Percentiles rank a stretch among this genome's conserved stretches.
These are phyloP conservation scores for Siphamia tubifer DNA, from an alignment of 2,113 vertebrate species.

Conservation along the genomic window DNA sequence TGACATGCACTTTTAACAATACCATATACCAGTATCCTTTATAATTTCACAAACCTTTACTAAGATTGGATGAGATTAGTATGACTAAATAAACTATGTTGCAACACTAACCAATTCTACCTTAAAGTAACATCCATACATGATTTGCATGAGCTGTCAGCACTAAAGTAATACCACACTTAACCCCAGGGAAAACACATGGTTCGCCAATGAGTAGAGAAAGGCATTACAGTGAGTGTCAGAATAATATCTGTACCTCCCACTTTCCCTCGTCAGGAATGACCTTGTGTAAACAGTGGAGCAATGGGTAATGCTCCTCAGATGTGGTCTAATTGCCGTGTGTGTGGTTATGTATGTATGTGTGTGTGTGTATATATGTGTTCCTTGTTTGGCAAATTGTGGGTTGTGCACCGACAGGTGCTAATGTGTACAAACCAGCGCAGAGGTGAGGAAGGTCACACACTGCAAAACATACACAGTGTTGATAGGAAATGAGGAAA, in stretches of 20 bases:
- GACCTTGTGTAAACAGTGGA: constrained; percentile 77
- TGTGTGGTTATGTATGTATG: constrained; percentile 12
- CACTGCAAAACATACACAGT: neutral
- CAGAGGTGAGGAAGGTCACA: constrained; percentile 25
- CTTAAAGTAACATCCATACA: constrained; percentile 16
- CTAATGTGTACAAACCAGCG: constrained; percentile 55
- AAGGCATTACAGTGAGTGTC: constrained; percentile 68
- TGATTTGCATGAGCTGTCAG: constrained; percentile 58
- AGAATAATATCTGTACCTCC: constrained; percentile 70
- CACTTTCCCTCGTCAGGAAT: constrained; percentile 58
- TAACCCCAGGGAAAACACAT: constrained; percentile 67
- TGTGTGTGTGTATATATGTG: constrained; percentile 12
- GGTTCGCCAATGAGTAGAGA: constrained; percentile 39
- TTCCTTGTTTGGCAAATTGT: constrained; percentile 34
- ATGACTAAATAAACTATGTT: neutral
- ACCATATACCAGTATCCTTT: neutral
- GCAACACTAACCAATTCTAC: neutral
- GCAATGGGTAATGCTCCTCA: constrained; percentile 76
- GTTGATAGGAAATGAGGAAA: neutral
- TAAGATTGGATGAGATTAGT: neutral
- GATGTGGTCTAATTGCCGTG: constrained; percentile 72
- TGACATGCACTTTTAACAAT: neutral
- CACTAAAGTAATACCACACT: constrained; percentile 55
- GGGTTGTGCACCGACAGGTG: constrained; percentile 25
- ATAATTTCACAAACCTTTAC: neutral